Conservation (phyloP, 1,140 invertebrate genomes). For the Monomorium pharaonis region DNA sequence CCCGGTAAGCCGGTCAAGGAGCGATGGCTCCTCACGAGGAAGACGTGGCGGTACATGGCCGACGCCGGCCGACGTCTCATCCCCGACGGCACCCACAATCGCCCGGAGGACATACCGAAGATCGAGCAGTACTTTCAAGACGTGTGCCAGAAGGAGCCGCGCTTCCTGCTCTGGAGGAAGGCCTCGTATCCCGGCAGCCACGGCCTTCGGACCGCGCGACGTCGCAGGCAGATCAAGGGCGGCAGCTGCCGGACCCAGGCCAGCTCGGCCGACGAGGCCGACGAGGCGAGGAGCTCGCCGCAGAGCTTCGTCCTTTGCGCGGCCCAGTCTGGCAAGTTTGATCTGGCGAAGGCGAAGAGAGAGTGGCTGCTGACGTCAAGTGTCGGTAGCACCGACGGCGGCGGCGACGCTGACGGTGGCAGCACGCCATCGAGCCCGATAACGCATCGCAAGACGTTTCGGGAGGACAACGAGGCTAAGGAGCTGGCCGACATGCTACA, state of each 20-base stretch:
- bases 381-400: slow-evolving; percentile 62
- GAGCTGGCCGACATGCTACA: slow-evolving; percentile 88
- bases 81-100: slow-evolving; percentile 90
- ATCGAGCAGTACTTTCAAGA: slow-evolving; percentile 94
- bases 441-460: slow-evolving; percentile 58
- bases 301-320: slow-evolving; percentile 84
- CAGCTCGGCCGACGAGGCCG: slow-evolving; percentile 88
- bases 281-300: slow-evolving; percentile 84
- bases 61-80: slow-evolving; percentile 94
- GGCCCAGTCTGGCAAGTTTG: slow-evolving; percentile 87
- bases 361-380: slow-evolving; percentile 85
- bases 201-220: slow-evolving; percentile 85
- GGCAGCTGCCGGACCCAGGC: slow-evolving; percentile 88
- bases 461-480: slow-evolving; percentile 86
- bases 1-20: slow-evolving; percentile 87
- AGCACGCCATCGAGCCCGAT: slow-evolving; percentile 76
- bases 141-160: slow-evolving; percentile 91
- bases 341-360: slow-evolving; percentile 88
- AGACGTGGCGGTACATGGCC: slow-evolving; percentile 96
- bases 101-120: slow-evolving; percentile 90
- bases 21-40: slow-evolving; percentile 93
- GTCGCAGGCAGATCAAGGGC: slow-evolving; percentile 86
- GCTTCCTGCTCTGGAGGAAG: slow-evolving; percentile 93
- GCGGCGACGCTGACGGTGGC: slow-evolving; percentile 54
- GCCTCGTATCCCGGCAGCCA: slow-evolving; percentile 91